Base-by-base conservation (phyloP, 92 coral and sea anemone genomes). In the Metridium senile region DNA sequence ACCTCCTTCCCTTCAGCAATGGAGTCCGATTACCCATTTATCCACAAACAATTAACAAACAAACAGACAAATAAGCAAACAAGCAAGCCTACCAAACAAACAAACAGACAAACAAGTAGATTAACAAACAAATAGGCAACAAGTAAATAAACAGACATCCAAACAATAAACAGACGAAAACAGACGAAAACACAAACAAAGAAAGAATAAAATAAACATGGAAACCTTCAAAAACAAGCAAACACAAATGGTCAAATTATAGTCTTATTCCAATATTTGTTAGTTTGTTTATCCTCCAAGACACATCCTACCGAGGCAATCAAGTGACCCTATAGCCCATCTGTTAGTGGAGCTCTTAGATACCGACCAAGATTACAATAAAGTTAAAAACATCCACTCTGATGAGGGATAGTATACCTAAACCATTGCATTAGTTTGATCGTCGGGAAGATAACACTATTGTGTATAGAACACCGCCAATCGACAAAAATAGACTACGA, bases 171-270 rank as follows among this genome's bases (percentile, higher is more conserved):
- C 49, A 39, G 13, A 13, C 49, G 13, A 39, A 39, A 67, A 20
- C 45, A 19, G 43, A 9, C 34, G 28, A 31, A 8, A 67, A 46
- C 34, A 31, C 51, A 67, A 46, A 46, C 26, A 8, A 67, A 51
- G 35, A 68, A 39, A 68, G 35, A 51, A 68, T 29, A 16, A 27
- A 39, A n/a, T n/a, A n/a, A n/a, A n/a, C n/a, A n/a, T n/a, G n/a
- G n/a, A n/a, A n/a, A n/a, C n/a, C n/a, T n/a, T n/a, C n/a, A n/a
- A 39, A 39, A 39, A 39, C 49, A 39, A 13, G 13, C 8, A 4
- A 39, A 39, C 49, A 13, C 49, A 39, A 39, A 39, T 39, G 6
- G 49, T 4, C n/a, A 39, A 39, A 6, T 13, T 4, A 39, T 6
- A 39, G 6, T 39, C 49, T 13, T 39, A 6, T 4, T 39, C 49